These are phyloP conservation scores for Pogonocherus hispidulus DNA, from an alignment of 2,888 invertebrate genomes.

Conservation along the genomic window DNA sequence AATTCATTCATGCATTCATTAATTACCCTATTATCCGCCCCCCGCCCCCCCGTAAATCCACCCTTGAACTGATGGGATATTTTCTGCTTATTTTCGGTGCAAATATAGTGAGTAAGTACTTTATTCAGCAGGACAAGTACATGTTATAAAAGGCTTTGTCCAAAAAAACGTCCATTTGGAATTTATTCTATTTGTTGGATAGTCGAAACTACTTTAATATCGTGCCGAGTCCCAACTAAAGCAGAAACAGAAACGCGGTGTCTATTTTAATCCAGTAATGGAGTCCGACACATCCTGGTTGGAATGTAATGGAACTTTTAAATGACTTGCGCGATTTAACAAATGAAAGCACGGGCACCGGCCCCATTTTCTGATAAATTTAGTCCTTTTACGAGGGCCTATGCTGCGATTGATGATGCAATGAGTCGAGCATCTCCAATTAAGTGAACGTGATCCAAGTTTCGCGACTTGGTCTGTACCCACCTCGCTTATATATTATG, in stretches of 20 bases:
- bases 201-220: constrained; percentile 8
- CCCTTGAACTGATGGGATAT: background rate
- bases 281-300: constrained; percentile 53
- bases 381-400: constrained; percentile 46
- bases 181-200: constrained; percentile 14
- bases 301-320: constrained; percentile 57
- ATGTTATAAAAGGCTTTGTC: constrained; percentile 23
- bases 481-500: constrained; percentile 41
- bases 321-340: constrained; percentile 53
- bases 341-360: constrained; percentile 37
- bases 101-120: background rate
- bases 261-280: constrained; percentile 58
- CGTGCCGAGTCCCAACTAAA: constrained; percentile 6
- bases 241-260: constrained; percentile 34
- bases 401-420: constrained; percentile 50
- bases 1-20: too few relatives aligned
- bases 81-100: background rate
- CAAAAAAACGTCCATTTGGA: background rate
- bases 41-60: too few relatives aligned
- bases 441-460: constrained; percentile 51
- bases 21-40: too few relatives aligned
- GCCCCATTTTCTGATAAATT: constrained; percentile 52
- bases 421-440: constrained; percentile 52
- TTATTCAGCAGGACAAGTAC: constrained; percentile 6
- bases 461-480: constrained; percentile 42